Base-by-base conservation (phyloP, 2,797 vertebrate genomes). In the Acrossocheilus fasciatus region DNA sequence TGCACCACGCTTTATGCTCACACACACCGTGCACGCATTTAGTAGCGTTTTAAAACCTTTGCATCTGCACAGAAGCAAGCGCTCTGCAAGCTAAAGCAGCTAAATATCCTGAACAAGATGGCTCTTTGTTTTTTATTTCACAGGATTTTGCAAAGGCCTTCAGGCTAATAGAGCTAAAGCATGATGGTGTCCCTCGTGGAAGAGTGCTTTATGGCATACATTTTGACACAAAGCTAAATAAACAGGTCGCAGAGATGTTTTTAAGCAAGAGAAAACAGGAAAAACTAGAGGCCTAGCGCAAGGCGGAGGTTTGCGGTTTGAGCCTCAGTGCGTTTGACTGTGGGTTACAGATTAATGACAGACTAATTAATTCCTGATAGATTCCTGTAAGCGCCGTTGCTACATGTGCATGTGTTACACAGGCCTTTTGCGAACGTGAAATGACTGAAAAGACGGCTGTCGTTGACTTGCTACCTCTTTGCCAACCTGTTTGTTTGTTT, bases 341-440 rank as follows among this genome's bases (percentile, higher is more conserved):
- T 90, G 82, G 84, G 73, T 89, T 90, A 87, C 84, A 72, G 88
- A 90, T 85, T 90, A 90, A 89, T 85, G 86, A 75, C 59, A 77
- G 73, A 75, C 89, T 89, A 86, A 90, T 90, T 90, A 80, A 90
- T 90, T 87, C 82, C 88, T 90, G 84, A 89, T 89, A 89, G 66
- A 80, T 88, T 89, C 80, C 70, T 83, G 45, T 30, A 47, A 68
- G 52, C 59, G 18, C 45, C 66, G 17, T 18, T 70, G 66, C 87
- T 45, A 72, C 62, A 50, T 73, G 64, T 77, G 70, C 36, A 26
- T 52, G 82, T 84, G 85, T 82, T 77, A 47, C 81, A 75, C 72
- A 45, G 81, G 45, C 64, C 43, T 45, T 68, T 59, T 69, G 54
- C 14, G 36, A 70, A 88, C n/a, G 62, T 73, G 84, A 45, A 69